These are phyloP conservation scores for Laspeyria flexula DNA, from an alignment of 2,888 invertebrate genomes.

Conservation along the genomic window DNA sequence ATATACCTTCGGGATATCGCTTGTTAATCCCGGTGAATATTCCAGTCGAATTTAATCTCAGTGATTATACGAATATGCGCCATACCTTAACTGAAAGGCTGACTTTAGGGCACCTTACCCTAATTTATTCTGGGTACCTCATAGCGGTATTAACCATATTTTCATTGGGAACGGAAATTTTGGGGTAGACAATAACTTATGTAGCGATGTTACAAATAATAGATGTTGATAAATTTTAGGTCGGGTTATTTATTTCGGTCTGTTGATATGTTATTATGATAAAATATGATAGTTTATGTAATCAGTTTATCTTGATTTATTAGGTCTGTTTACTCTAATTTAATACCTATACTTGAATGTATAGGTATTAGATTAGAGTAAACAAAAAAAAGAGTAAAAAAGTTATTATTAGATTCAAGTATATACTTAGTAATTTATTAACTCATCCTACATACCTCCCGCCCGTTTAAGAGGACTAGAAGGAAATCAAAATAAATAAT, in stretches of 20 bases:
- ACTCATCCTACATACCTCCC: too few species aligned
- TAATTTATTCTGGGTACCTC: slow-evolving; percentile 51
- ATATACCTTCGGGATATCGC: slow-evolving; percentile 38
- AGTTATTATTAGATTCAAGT: too few species aligned
- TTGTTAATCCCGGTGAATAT: slow-evolving; percentile 53
- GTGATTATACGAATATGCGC: slow-evolving; percentile 53
- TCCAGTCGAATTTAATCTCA: slow-evolving; percentile 56
- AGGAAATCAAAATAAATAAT: too few species aligned
- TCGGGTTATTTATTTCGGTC: neutral
- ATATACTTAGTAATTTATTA: too few species aligned
- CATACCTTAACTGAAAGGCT: slow-evolving; percentile 43
- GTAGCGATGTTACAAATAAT: slow-evolving; percentile 15
- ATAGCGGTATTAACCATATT: slow-evolving; percentile 39
- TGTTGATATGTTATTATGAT: neutral
- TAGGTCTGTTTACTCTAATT: too few species aligned
- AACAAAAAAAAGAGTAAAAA: too few species aligned
- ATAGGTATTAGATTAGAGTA: too few species aligned
- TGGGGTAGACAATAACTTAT: slow-evolving; percentile 29
- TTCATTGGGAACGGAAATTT: slow-evolving; percentile 38
- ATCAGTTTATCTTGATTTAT: too few species aligned
- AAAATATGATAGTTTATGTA: too few species aligned
- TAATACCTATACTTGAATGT: too few species aligned
- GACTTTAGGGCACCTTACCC: slow-evolving; percentile 36
- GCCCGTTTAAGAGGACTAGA: too few species aligned
- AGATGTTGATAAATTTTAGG: slow-evolving; percentile 22